A percentile compares a stretch with the other conserved stretches of the same genome.
Evolutionary conservation across 2,113 vertebrate genomes (phyloP).

Genomic region (Macquaria australasica): DNA sequence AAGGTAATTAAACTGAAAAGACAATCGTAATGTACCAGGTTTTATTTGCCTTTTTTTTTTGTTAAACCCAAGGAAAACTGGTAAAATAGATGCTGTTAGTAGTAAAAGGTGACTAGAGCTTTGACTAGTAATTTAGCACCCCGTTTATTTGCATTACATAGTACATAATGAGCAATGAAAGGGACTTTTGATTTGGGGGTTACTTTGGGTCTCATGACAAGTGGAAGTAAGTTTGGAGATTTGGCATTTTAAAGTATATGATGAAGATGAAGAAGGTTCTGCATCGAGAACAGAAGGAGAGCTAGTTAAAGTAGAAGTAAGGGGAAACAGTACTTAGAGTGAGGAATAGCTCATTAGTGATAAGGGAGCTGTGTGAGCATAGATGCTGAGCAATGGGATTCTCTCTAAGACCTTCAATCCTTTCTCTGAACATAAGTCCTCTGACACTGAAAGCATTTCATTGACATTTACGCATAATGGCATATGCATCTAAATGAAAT

Average conservation of each 20-base stretch:
- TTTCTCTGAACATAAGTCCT: constrained; percentile 32
- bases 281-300: not conserved
- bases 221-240: not conserved
- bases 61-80: not conserved
- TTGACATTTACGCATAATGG: not conserved
- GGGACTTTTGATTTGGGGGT: not conserved
- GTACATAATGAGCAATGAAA: constrained; percentile 1
- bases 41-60: not conserved
- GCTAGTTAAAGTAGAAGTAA: constrained; percentile 19
- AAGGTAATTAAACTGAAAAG: not conserved
- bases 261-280: constrained; percentile 21
- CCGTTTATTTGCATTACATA: not conserved
- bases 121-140: constrained; percentile 5
- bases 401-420: constrained; percentile 45
- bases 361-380: constrained; percentile 22
- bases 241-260: constrained; percentile 19
- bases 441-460: constrained; percentile 32
- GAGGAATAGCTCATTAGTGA: constrained; percentile 45
- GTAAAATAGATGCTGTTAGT: not conserved
- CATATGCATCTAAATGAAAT: not conserved
- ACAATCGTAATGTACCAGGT: not conserved
- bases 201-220: not conserved
- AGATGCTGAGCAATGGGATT: constrained; percentile 49
- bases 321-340: constrained; percentile 14
- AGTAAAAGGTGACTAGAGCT: not conserved